A percentile compares a stretch with the other conserved stretches of the same genome.
phyloP scores from a whole-genome alignment of 1,140 invertebrate species.

The Phymorhynchus buccinoides region DNA sequence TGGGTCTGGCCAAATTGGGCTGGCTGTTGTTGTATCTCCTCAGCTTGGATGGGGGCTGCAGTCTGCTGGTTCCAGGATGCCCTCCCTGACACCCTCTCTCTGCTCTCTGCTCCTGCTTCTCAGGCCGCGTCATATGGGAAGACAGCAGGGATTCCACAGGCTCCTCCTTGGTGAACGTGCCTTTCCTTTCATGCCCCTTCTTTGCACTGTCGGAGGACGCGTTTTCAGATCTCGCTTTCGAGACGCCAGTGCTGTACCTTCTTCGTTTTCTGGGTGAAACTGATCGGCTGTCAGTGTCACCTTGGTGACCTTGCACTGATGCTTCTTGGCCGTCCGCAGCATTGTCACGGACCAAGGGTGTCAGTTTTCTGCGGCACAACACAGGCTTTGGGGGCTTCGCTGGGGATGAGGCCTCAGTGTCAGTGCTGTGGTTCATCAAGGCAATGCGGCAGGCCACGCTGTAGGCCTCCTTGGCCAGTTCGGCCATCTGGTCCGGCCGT shows the following conservation, averaged over 20 bases:
- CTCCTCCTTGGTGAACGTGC: constrained; percentile 48
- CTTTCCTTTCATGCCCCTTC: constrained; percentile 39
- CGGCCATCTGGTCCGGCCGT: constrained; percentile 54
- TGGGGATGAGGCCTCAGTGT: neutral
- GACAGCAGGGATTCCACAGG: constrained; percentile 14
- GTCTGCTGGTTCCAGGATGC: constrained; percentile 36
- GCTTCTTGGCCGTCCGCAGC: neutral
- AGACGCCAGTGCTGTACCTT: neutral
- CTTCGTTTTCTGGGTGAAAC: neutral
- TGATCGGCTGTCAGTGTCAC: neutral
- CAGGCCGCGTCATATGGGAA: neutral
- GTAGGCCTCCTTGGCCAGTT: constrained; percentile 60
- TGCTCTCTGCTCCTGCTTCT: neutral
- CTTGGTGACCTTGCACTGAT: neutral
- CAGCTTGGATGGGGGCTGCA: constrained; percentile 39
- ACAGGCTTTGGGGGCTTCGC: neutral
- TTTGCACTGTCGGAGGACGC: neutral
- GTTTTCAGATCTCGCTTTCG: neutral
- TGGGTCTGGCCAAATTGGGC: constrained; percentile 1
- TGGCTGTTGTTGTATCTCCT: constrained; percentile 32
- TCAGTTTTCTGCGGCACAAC: neutral
- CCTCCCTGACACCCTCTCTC: neutral
- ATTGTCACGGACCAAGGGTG: neutral
- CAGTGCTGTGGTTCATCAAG: constrained; percentile 15
- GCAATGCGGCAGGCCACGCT: constrained; percentile 53